phyloP scores from a whole-genome alignment of 23 tunicate genomes.

The Oikopleura vanhoeffeni region DNA sequence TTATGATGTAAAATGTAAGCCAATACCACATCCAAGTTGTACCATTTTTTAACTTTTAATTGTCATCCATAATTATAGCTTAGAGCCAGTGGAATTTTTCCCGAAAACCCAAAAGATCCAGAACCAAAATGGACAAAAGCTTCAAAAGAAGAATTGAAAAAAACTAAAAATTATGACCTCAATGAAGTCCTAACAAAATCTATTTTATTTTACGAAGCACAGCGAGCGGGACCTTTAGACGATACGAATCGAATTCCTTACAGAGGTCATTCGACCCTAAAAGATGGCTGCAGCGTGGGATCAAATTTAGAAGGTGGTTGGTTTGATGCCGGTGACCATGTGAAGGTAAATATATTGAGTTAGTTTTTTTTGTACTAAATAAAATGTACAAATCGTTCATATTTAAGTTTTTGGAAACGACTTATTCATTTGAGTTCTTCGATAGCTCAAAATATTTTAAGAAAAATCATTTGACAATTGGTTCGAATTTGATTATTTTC shows the following conservation, averaged over 20 bases:
- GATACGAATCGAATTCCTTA: background rate
- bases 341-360: too few species aligned
- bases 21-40: too few species aligned
- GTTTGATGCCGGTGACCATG: slow-evolving; percentile 14
- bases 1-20: too few species aligned
- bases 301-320: slow-evolving; percentile 3
- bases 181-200: background rate
- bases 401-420: too few species aligned
- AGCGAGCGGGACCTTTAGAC: slow-evolving; percentile 6
- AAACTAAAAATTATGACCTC: background rate
- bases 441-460: too few species aligned
- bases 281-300: background rate
- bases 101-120: background rate
- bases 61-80: too few species aligned
- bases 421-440: too few species aligned
- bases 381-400: too few species aligned
- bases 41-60: too few species aligned
- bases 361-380: too few species aligned
- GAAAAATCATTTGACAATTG: too few species aligned
- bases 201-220: slow-evolving; percentile 14
- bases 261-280: background rate
- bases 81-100: background rate
- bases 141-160: background rate
- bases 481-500: too few species aligned
- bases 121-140: background rate